A percentile compares a stretch with the other conserved stretches of the same genome.
Conservation (phyloP, 1,140 invertebrate genomes). For the Sesamia nonagrioides region DNA sequence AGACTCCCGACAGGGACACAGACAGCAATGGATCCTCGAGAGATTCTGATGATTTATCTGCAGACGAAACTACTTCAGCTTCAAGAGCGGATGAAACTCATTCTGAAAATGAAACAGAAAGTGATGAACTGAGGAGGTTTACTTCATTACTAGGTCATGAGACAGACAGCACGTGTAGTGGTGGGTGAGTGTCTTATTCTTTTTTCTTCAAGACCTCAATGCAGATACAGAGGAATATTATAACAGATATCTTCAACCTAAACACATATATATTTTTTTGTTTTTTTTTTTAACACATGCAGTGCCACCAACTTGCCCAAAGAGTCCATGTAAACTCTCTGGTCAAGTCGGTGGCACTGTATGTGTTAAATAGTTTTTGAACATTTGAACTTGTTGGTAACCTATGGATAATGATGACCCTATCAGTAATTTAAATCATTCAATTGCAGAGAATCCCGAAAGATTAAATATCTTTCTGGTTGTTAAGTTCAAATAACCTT, state of each 20-base stretch:
- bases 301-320: too few species aligned
- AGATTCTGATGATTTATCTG: conserved; percentile 80
- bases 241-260: neutral
- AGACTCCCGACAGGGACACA: conserved; percentile 75
- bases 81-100: conserved; percentile 47
- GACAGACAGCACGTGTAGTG: conserved; percentile 52
- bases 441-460: neutral
- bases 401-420: conserved; percentile 3
- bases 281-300: too few species aligned
- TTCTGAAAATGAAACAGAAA: conserved; percentile 57
- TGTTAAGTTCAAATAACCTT: neutral
- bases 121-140: conserved; percentile 53
- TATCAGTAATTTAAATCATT: neutral
- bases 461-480: neutral
- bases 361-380: neutral
- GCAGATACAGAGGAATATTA: neutral
- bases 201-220: neutral
- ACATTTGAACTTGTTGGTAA: conserved; percentile 4
- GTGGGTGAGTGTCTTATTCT: conserved; percentile 52
- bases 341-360: too few species aligned
- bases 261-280: neutral
- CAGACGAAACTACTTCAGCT: conserved; percentile 58
- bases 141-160: conserved; percentile 34
- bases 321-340: too few species aligned
- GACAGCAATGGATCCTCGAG: conserved; percentile 75